phyloP scores from a whole-genome alignment of 2,113 vertebrate species.

The Tiliqua scincoides region DNA sequence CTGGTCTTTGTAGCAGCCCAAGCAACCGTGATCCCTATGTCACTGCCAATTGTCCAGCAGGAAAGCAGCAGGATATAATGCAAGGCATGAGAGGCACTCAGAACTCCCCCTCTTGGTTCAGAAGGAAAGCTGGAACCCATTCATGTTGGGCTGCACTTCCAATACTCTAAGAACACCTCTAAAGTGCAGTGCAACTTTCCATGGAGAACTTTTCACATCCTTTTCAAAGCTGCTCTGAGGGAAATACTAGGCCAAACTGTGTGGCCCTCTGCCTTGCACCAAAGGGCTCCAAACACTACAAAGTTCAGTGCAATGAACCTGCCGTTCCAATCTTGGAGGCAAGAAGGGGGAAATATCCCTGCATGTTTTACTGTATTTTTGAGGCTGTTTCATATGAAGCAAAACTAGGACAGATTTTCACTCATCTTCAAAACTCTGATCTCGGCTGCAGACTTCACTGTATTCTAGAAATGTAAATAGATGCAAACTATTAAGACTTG shows the following conservation, averaged over 20 bases:
- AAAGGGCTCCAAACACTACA: background rate
- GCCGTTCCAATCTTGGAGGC: background rate
- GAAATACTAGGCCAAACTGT: background rate
- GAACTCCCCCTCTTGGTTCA: background rate
- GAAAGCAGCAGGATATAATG: background rate
- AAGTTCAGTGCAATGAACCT: background rate
- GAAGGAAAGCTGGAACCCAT: background rate
- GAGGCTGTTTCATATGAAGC: background rate
- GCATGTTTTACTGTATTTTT: background rate
- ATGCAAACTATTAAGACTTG: background rate
- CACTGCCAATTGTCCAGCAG: background rate
- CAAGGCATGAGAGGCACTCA: background rate
- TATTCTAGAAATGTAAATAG: background rate
- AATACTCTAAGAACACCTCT: background rate
- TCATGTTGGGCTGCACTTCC: background rate
- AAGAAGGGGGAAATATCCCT: background rate
- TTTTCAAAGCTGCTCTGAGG: background rate
- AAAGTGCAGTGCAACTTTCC: too few relatives aligned
- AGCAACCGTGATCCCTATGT: background rate
- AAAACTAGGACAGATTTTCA: background rate
- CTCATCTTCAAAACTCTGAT: background rate
- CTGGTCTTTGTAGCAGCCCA: background rate
- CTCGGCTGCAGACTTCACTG: too few relatives aligned
- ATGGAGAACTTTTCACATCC: too few relatives aligned
- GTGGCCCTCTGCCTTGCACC: background rate